phyloP scores from a whole-genome alignment of 2,888 invertebrate genomes.

The Clepsis dumicolana region DNA sequence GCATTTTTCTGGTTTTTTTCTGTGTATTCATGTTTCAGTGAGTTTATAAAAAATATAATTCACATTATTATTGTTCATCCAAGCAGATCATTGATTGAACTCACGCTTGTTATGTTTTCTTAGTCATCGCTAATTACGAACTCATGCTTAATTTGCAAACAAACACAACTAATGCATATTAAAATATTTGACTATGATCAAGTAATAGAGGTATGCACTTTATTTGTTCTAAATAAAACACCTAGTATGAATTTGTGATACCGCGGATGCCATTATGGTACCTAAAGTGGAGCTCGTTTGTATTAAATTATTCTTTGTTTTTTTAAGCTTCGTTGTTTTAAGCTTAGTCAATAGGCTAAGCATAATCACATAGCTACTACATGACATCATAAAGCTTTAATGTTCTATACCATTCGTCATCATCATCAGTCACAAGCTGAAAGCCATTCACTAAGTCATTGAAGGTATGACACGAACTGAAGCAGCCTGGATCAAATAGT shows the following conservation, averaged over 20 bases:
- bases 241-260: not conserved
- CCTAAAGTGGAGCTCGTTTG: not conserved
- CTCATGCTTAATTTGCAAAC: slow-evolving; percentile 31
- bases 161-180: slow-evolving; percentile 39
- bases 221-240: not conserved
- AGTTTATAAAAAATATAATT: too few species aligned
- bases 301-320: not conserved
- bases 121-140: slow-evolving; percentile 39
- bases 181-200: slow-evolving; percentile 32
- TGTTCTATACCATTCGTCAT: too few species aligned
- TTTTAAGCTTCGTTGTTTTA: too few species aligned
- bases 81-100: not conserved
- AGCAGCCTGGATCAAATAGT: too few species aligned
- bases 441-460: too few species aligned
- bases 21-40: too few species aligned
- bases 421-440: too few species aligned
- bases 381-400: too few species aligned
- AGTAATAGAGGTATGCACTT: slow-evolving; percentile 14
- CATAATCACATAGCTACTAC: too few species aligned
- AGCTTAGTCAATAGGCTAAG: too few species aligned
- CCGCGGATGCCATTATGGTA: not conserved
- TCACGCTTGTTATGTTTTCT: slow-evolving; percentile 21
- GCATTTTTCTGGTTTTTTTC: too few species aligned
- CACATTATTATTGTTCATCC: not conserved
- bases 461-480: too few species aligned